Evolutionary conservation across 2,888 invertebrate genomes (phyloP).

Genomic region (Thecophora atra): DNA sequence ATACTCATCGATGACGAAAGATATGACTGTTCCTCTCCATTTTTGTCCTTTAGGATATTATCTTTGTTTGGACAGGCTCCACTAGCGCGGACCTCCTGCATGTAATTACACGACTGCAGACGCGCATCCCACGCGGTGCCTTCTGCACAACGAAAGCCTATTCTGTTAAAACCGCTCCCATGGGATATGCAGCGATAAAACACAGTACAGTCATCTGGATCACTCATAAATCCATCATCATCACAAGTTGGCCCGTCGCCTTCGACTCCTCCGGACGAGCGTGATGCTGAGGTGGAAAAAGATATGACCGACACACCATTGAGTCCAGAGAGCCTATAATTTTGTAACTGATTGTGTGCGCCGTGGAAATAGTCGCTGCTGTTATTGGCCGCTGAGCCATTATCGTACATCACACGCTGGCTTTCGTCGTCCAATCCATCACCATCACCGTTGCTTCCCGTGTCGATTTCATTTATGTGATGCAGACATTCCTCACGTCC

Average conservation of each 20-base stretch:
- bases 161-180: constrained; percentile 71
- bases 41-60: constrained; percentile 46
- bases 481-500: constrained; percentile 75
- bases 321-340: constrained; percentile 60
- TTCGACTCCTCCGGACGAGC: constrained; percentile 50
- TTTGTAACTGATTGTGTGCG: constrained; percentile 54
- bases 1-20: constrained; percentile 2
- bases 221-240: constrained; percentile 77
- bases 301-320: constrained; percentile 64
- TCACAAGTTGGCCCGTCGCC: constrained; percentile 66
- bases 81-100: constrained; percentile 71
- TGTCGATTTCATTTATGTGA: constrained; percentile 61
- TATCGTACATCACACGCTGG: constrained; percentile 45
- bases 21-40: constrained; percentile 52
- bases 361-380: constrained; percentile 44
- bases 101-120: constrained; percentile 77
- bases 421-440: constrained; percentile 35
- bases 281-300: constrained; percentile 60
- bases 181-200: constrained; percentile 80
- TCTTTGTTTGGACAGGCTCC: constrained; percentile 62
- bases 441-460: constrained; percentile 44
- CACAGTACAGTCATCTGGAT: constrained; percentile 75
- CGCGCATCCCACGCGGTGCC: constrained; percentile 82
- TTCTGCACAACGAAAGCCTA: constrained; percentile 77
- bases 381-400: constrained; percentile 48